Evolutionary conservation across 2,797 vertebrate species (phyloP), one percentile per base, ranked within the genome.

Genomic region (Galaxias olidus): DNA sequence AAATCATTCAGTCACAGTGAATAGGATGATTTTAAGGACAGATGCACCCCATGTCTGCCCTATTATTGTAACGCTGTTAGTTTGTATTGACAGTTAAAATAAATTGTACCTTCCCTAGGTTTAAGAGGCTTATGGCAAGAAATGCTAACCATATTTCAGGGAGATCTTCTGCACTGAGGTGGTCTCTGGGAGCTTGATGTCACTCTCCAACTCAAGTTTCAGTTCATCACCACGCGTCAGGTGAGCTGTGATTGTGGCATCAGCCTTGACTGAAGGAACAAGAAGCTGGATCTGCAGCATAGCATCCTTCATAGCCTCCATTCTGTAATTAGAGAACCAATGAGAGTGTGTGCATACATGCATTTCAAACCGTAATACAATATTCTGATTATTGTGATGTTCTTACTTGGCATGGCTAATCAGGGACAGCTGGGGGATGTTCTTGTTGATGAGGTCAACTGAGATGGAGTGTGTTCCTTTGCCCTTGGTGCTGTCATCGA

Each of bases 101-200:
- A n/a, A n/a, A n/a, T n/a, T n/a, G n/a, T n/a, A n/a, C n/a, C n/a
- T n/a, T n/a, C n/a, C n/a, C n/a, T n/a, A n/a, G n/a, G n/a, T n/a
- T n/a, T n/a, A n/a, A n/a, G n/a, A n/a, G n/a, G n/a, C n/a, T n/a
- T n/a, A n/a, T n/a, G n/a, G n/a, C n/a, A n/a, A n/a, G n/a, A n/a
- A n/a, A n/a, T n/a, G n/a, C n/a, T 10, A 93, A 99, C 97, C 95
- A 0, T 96, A 96, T 90, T 69, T 93, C 64, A 96, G 73, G 10
- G 59, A 63, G 41, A 96, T 59, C 80, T 86, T 90, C 79, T 96
- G 89, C 71, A 91, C 88, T 78, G 92, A 43, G 0, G 83, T 89
- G 1, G 84, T 88, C 7, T 86, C 91, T 4, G 88, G 74, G 49
- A 91, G 40, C 43, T 87, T 91, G 53, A 95, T 82, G 41, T 93